Evolutionary conservation across 1,140 invertebrate genomes (phyloP), one percentile per base, ranked within the genome.

Genomic region (Brachionus rubens): DNA sequence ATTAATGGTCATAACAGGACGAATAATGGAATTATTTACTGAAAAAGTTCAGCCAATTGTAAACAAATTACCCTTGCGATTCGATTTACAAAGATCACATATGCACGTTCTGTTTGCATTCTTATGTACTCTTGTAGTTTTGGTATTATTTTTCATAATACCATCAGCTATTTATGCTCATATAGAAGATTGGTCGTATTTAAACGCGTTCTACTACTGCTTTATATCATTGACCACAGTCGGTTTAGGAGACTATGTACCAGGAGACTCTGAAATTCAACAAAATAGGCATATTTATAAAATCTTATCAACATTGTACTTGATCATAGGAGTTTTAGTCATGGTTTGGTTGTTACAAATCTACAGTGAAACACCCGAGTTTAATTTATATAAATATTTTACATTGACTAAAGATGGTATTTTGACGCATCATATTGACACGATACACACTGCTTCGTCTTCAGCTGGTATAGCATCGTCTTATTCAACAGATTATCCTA

Each of bases 191-290:
- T 99, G 96, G 96, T 90, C 91, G 76, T 98, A 98, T 82, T 95
- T 98, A 80, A 94, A 99, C 82, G 93, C 93, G 72, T 93, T 99
- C 79, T 99, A 99, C 84, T 99, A 99, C 82, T 99, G 96, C 83
- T 98, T 99, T 84, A 95, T 98, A 52, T 99, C 96, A 0, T 86
- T 99, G 33, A 98, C 95, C 0, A 99, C 95, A 21, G 98, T 99
- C 79, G 92, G 91, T 50, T 36, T 76, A 3, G 75, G 75, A 10
- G 75, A 76, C 41, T 65, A 47, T 41, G 75, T 76, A 16, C 75
- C 75, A 14, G 75, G 75, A 33, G 72, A 54, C 40, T 75, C 72
- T 12, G 47, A 72, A n/a, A 33, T 21, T n/a, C 68, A 50, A 50
- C 46, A 72, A 7, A 12, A 54, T 46, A 48, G 50, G 36, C 68